Conservation (phyloP, 2,797 vertebrate genomes). For the Squalus acanthias region DNA sequence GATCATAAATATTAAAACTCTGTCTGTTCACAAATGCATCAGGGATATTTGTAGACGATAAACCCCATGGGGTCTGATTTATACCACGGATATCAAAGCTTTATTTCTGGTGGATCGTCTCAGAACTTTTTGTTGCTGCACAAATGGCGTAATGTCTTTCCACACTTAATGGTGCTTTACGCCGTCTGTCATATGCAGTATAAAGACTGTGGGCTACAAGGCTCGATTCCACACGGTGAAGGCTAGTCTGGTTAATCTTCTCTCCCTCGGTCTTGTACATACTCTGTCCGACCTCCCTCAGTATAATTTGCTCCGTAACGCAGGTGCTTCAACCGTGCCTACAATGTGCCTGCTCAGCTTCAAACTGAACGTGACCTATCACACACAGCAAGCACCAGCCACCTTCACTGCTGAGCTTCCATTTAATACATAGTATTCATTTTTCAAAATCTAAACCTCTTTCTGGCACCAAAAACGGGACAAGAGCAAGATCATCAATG, state of each 20-base stretch:
- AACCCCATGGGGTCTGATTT: background rate
- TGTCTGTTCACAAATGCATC: background rate
- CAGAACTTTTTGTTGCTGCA: background rate
- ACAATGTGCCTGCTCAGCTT: background rate
- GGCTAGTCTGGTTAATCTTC: background rate
- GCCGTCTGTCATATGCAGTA: background rate
- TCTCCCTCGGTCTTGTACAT: background rate
- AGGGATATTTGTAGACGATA: background rate
- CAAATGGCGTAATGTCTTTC: background rate
- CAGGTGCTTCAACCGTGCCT: background rate
- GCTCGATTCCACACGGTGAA: background rate
- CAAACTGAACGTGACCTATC: background rate
- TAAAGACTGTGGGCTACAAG: background rate
- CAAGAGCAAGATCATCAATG: background rate
- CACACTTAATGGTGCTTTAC: background rate
- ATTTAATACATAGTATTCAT: background rate
- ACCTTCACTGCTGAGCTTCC: background rate
- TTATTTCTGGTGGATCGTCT: background rate
- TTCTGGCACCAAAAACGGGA: background rate
- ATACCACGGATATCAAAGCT: background rate
- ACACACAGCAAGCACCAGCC: no score
- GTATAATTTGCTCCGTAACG: background rate
- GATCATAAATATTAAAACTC: background rate
- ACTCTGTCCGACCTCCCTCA: background rate
- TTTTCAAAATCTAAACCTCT: background rate